Evolutionary conservation across 1,140 invertebrate species (phyloP).

Genomic region (Andricus grossulariae): DNA sequence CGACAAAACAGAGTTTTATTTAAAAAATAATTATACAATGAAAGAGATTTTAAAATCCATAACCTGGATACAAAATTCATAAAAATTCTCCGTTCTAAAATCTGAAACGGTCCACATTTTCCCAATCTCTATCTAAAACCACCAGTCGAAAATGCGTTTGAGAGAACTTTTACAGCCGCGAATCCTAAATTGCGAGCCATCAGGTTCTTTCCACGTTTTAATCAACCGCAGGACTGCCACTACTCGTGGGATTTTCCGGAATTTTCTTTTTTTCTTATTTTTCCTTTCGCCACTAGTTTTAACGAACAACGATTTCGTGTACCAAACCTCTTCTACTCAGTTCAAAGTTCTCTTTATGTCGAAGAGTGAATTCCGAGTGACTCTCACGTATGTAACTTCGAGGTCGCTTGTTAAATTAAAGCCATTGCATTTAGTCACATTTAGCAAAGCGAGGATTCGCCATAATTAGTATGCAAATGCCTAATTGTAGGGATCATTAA

Average conservation of each 20-base stretch:
- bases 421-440: conserved; percentile 55
- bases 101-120: background rate
- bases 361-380: background rate
- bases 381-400: conserved; percentile 29
- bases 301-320: conserved; percentile 28
- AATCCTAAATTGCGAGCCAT: background rate
- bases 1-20: too few species aligned
- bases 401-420: conserved; percentile 50
- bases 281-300: background rate
- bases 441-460: conserved; percentile 38
- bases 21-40: too few species aligned
- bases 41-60: too few species aligned
- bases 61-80: too few species aligned
- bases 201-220: background rate
- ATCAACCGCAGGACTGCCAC: conserved; percentile 26
- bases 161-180: too few species aligned
- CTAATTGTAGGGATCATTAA: conserved; percentile 57
- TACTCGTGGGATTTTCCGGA: background rate
- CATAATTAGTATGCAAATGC: conserved; percentile 59
- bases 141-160: background rate
- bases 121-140: background rate
- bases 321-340: conserved; percentile 6
- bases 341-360: conserved; percentile 31
- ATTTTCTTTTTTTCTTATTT: conserved; percentile 6
- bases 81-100: too few species aligned